These are phyloP conservation scores for Craseonycteris thonglongyai DNA, from an alignment of 2,113 vertebrate genomes.

Conservation along the genomic window DNA sequence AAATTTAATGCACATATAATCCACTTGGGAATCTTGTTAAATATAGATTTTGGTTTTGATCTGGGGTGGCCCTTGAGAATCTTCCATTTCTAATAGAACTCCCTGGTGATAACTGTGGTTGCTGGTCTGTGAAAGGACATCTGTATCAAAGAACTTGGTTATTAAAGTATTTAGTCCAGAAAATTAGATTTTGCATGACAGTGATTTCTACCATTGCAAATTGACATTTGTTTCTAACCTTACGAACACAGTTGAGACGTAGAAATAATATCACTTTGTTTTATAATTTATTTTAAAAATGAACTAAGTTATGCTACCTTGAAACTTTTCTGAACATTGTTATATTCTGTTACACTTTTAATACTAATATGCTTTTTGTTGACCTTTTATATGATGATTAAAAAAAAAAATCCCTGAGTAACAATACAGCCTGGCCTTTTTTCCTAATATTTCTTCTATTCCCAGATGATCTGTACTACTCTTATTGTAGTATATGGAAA, in stretches of 20 bases:
- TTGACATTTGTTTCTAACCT: neutral
- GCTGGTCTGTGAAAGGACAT: neutral
- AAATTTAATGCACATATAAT: neutral
- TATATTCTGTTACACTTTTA: neutral
- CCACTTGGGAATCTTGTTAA: neutral
- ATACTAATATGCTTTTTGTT: neutral
- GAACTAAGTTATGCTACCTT: neutral
- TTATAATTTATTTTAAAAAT: neutral
- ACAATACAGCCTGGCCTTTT: neutral
- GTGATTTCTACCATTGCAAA: neutral
- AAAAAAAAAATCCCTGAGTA: constrained; percentile 16
- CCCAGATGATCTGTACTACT: neutral
- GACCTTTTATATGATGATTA: constrained; percentile 35
- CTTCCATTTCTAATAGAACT: neutral
- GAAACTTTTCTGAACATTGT: neutral
- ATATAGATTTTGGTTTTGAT: neutral
- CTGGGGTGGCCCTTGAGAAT: neutral
- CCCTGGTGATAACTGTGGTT: neutral
- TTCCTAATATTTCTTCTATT: neutral
- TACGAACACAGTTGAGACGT: neutral
- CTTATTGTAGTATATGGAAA: constrained; percentile 33
- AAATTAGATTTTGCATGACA: neutral
- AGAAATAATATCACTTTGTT: neutral
- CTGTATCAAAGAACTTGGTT: neutral
- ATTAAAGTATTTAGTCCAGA: constrained; percentile 20